Percentiles rank a stretch among this genome's conserved stretches.
Evolutionary conservation across 1,140 invertebrate species (phyloP).

Genomic region (Drosophila setifemur): DNA sequence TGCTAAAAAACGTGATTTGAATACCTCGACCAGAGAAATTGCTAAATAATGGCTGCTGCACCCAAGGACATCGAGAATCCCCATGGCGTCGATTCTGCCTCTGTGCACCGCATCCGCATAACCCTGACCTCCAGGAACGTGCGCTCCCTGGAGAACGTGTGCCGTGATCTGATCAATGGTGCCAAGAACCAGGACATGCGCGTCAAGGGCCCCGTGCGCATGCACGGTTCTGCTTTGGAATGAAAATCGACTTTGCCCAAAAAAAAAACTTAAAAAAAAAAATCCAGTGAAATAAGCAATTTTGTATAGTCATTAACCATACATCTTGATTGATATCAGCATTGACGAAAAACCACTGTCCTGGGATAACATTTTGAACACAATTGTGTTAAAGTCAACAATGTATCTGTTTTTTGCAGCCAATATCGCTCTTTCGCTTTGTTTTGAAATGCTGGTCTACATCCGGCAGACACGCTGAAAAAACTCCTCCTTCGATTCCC

Average conservation of each 20-base stretch:
- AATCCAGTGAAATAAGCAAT: too few relatives aligned
- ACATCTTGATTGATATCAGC: too few relatives aligned
- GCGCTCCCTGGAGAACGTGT: conserved; percentile 98
- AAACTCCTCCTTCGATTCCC: too few relatives aligned
- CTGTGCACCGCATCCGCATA: conserved; percentile 97
- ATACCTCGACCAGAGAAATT: conserved; percentile 84
- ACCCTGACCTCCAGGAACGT: conserved; percentile 98
- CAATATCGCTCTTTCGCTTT: too few relatives aligned
- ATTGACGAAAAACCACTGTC: too few relatives aligned
- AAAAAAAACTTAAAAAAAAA: too few relatives aligned
- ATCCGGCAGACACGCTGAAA: too few relatives aligned
- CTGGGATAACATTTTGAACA: too few relatives aligned
- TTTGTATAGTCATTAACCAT: too few relatives aligned
- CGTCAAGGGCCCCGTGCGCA: conserved; percentile 97
- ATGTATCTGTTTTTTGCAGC: too few relatives aligned
- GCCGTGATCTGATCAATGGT: conserved; percentile 95
- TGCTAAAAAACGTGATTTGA: conserved; percentile 83
- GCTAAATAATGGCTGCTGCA: conserved; percentile 83
- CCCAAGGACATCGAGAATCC: conserved; percentile 93
- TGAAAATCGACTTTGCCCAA: conserved; percentile 56
- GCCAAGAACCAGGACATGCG: conserved; percentile 98
- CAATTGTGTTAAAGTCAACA: too few relatives aligned
- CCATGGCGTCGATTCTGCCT: conserved; percentile 90
- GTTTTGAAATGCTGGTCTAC: too few relatives aligned
- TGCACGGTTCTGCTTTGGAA: conserved; percentile 83